phyloP scores from a whole-genome alignment of 2,113 vertebrate species.

The Noctilio leporinus region DNA sequence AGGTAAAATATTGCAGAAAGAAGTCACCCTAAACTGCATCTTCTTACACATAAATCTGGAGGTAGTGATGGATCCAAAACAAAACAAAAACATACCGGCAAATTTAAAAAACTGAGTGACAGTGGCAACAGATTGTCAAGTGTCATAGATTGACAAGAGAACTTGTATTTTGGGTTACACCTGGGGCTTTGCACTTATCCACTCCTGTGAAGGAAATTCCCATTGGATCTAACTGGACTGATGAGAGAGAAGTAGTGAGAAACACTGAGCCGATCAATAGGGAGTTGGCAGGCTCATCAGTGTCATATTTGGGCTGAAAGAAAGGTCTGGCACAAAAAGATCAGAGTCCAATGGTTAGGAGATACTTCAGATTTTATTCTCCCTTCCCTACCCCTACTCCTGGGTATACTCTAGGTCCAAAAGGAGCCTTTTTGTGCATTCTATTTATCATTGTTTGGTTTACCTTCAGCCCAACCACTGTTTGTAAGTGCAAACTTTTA shows the following conservation, averaged over 20 bases:
- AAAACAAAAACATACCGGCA: neutral
- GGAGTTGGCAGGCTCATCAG: neutral
- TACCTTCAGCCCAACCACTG: neutral
- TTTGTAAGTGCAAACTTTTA: neutral
- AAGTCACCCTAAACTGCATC: neutral
- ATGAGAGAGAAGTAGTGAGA: neutral
- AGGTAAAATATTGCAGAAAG: neutral
- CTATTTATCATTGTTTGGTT: neutral
- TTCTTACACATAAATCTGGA: neutral
- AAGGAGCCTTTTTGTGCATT: neutral
- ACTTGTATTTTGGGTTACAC: neutral
- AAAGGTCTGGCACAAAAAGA: neutral
- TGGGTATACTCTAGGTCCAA: neutral
- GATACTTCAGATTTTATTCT: neutral
- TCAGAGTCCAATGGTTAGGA: neutral
- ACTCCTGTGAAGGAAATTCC: neutral
- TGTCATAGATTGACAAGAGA: neutral
- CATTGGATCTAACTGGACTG: neutral
- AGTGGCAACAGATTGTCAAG: neutral
- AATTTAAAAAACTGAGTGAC: neutral
- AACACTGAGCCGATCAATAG: accelerated
- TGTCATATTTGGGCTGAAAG: neutral
- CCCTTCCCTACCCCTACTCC: accelerated
- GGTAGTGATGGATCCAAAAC: neutral
- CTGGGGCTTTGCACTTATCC: neutral